Conservation (phyloP, 2,888 invertebrate genomes). For the Cephonodes hylas region DNA sequence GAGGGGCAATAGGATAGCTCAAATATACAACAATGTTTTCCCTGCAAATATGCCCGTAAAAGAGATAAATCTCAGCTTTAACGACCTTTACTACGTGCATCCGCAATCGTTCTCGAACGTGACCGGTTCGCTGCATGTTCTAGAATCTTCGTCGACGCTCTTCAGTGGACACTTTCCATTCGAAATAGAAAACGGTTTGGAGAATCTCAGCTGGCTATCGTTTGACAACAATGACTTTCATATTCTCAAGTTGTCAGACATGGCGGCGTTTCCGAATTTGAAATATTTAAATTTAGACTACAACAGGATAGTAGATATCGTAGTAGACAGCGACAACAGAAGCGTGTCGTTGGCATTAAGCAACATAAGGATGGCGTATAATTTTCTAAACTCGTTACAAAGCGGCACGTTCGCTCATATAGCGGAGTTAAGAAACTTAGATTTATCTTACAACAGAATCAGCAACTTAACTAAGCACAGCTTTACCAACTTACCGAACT, state of each 20-base stretch:
- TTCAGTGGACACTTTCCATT: constrained; percentile 90
- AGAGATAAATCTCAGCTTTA: constrained; percentile 95
- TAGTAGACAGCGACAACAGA: constrained; percentile 85
- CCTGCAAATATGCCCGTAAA: constrained; percentile 87
- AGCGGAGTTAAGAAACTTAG: constrained; percentile 87
- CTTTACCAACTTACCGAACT: constrained; percentile 88
- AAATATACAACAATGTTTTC: constrained; percentile 86
- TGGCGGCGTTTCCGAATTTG: constrained; percentile 85
- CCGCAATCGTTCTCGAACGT: constrained; percentile 90
- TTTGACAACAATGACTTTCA: constrained; percentile 94
- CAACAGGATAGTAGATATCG: constrained; percentile 88
- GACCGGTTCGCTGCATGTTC: constrained; percentile 87
- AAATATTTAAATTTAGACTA: constrained; percentile 93
- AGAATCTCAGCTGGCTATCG: constrained; percentile 90
- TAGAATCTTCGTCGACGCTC: constrained; percentile 93
- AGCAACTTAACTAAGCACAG: constrained; percentile 85
- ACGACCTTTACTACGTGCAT: constrained; percentile 91
- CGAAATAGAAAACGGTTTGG: constrained; percentile 87
- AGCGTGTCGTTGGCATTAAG: constrained; percentile 86
- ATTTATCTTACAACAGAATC: constrained; percentile 90
- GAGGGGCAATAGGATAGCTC: constrained; percentile 91
- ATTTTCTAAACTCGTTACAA: constrained; percentile 86
- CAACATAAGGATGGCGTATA: constrained; percentile 91
- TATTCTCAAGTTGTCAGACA: constrained; percentile 85
- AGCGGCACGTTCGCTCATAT: constrained; percentile 87